Evolutionary conservation across 1,140 invertebrate species (phyloP).

Genomic region (Sesamia nonagrioides): DNA sequence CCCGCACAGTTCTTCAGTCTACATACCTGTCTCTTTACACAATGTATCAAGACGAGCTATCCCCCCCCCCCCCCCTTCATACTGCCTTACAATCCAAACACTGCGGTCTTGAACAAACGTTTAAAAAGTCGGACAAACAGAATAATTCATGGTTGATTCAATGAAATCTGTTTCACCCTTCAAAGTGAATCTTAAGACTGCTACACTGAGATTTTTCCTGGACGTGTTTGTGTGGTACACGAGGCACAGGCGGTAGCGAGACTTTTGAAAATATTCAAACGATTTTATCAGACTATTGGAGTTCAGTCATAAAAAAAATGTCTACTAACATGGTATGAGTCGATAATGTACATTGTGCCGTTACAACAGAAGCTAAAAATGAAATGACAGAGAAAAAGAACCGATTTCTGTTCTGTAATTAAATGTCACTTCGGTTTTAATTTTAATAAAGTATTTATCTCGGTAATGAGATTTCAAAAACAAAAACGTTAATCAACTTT

Average conservation of each 20-base stretch:
- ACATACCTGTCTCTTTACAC: background rate
- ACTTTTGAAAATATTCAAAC: too few species aligned
- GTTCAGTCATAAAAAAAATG: too few species aligned
- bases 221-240: conserved; percentile 41
- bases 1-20: background rate
- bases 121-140: conserved; percentile 81
- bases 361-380: too few species aligned
- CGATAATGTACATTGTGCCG: too few species aligned
- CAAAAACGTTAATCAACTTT: too few species aligned
- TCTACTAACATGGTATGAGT: too few species aligned
- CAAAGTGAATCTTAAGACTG: conserved; percentile 69
- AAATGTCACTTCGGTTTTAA: too few species aligned
- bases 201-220: conserved; percentile 73
- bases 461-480: too few species aligned
- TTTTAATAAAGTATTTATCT: too few species aligned
- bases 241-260: conserved; percentile 40
- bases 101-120: conserved; percentile 62
- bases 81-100: conserved; percentile 58
- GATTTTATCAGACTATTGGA: too few species aligned
- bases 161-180: conserved; percentile 67
- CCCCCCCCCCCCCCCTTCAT: background rate
- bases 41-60: conserved; percentile 44
- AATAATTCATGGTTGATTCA: conserved; percentile 80
- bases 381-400: too few species aligned
- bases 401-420: too few species aligned